Base-by-base conservation (phyloP, 1,140 invertebrate species). In the Acromyrmex charruanus region DNA sequence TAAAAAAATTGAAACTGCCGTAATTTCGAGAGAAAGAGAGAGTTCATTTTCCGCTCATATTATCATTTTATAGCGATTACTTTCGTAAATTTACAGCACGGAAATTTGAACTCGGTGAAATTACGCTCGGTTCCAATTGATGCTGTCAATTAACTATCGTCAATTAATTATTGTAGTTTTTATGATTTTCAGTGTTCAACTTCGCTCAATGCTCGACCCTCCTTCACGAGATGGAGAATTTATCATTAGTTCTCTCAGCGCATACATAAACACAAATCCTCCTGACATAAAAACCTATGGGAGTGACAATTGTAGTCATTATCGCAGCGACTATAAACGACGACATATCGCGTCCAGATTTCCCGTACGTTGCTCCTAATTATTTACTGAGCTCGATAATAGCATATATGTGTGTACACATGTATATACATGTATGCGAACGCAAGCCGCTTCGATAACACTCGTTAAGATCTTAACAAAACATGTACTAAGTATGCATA, bases 251-350 rank as follows among this genome's bases (percentile, higher is more conserved):
- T 31, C 18, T 63, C 14, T 84, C 31, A 82, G 55, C 75, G 18
- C 55, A 68, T 82, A 75, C 55, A 86, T 79, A 66, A 88, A 90
- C 82, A 80, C 49, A 80, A 59, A 31, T 58, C 82, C 31, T 72
- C 49, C 65, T 90, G 80, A 90, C 77, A 86, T 66, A 44, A 86
- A 79, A 91, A 75, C 28, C 72, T 88, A 88, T 61, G n/a, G n/a
- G 53, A 55, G 53, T 28, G 10, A 28, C 25, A 31, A 21, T 75
- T 21, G 59, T 81, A 55, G 5, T 71, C 28, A 90, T 86, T 77
- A 90, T 35, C 81, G 71, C 44, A 86, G 63, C 63, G 71, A 86
- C 77, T 35, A 77, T 21, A 44, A 58, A 18, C 28, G 14, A 58
- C 18, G 25, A 39, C 35, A 39, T 53, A 44, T 49, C 69, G 18